phyloP scores from a whole-genome alignment of 2,888 invertebrate genomes.

The Sicus ferrugineus region DNA sequence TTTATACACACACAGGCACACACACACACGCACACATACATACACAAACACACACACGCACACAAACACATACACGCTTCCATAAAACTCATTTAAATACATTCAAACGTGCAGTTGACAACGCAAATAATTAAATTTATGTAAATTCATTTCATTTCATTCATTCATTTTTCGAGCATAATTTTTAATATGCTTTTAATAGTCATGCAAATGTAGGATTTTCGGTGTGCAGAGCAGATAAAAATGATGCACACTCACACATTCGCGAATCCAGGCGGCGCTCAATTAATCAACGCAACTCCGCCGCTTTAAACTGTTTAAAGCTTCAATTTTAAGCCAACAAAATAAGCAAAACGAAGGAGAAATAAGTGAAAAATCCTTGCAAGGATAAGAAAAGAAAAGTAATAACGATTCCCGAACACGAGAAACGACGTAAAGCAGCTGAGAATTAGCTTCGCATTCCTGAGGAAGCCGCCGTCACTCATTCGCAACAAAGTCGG shows the following conservation, averaged over 20 bases:
- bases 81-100: too few species aligned
- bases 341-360: background rate
- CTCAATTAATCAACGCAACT: constrained; percentile 12
- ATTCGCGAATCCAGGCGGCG: constrained; percentile 1
- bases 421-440: constrained; percentile 46
- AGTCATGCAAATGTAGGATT: too few species aligned
- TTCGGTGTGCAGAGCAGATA: too few species aligned
- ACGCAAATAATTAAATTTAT: background rate
- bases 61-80: too few species aligned
- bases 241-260: background rate
- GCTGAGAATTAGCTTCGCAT: constrained; percentile 32
- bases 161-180: background rate
- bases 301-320: background rate
- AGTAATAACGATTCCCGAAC: constrained; percentile 55
- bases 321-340: too few species aligned
- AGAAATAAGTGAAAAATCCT: constrained; percentile 7
- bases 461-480: constrained; percentile 1
- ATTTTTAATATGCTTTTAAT: too few species aligned
- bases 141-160: background rate
- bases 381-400: constrained; percentile 54
- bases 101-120: background rate
- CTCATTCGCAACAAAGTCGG: background rate
- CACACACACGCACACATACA: background rate
- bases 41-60: background rate
- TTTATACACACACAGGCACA: background rate